Evolutionary conservation across 2,888 invertebrate species (phyloP).

Genomic region (Ophraella communa): DNA sequence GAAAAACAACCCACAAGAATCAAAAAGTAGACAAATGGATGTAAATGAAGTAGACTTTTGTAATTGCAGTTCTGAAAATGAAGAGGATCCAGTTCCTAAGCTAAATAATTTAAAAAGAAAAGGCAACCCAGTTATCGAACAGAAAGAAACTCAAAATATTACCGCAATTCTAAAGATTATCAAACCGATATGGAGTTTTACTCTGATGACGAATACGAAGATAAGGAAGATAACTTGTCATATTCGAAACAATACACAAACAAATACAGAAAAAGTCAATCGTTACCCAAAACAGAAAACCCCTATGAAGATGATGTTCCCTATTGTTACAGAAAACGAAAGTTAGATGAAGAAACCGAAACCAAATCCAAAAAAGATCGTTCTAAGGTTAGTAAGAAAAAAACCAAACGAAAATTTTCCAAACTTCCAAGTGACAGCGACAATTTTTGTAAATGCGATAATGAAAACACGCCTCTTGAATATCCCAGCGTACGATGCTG

Average conservation of each 20-base stretch:
- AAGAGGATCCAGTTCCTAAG: background rate
- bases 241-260: background rate
- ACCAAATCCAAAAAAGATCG: background rate
- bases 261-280: background rate
- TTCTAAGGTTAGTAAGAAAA: background rate
- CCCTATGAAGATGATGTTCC: background rate
- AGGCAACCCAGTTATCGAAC: background rate
- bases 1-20: background rate
- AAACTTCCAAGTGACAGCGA: background rate
- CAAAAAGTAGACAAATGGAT: background rate
- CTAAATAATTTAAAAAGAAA: background rate
- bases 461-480: background rate
- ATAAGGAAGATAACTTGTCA: background rate
- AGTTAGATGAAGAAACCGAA: background rate
- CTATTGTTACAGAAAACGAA: background rate
- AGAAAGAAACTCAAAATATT: background rate
- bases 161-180: background rate
- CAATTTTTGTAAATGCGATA: background rate
- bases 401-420: no score
- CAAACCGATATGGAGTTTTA: background rate
- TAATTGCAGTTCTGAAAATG: background rate
- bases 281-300: background rate
- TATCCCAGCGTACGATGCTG: background rate
- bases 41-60: background rate
- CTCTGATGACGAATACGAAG: background rate